Base-by-base conservation (phyloP, 2,113 vertebrate species). In the Pelodiscus sinensis region DNA sequence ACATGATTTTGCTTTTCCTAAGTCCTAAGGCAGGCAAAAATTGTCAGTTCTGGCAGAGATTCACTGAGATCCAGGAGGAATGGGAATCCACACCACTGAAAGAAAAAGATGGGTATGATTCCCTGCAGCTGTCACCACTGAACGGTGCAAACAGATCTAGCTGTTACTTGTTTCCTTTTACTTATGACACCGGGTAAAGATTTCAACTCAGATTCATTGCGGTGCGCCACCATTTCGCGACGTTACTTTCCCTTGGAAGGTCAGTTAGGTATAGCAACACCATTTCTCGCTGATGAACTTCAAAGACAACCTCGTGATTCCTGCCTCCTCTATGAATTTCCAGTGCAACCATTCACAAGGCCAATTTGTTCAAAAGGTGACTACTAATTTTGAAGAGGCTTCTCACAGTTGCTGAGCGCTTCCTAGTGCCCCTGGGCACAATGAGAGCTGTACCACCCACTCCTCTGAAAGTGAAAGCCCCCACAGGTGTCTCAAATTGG, bases 61-160 rank as follows among this genome's bases (percentile, higher is more conserved):
- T 92, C 88, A 81, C 84, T 87, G 29, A 87, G 52, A 87, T 83
- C 81, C 60, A 87, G 82, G 65, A 82, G 87, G 44, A 87, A 84
- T 29, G 89, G 62, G 51, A 92, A 79, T 71, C n/a, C 79, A 81
- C 56, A 87, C 62, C 83, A 85, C 82, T 95, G 90, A 95, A 96
- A 96, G 93, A 81, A 92, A 96, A 96, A 96, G 92, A 12, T 25
- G 38, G 15, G 12, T 25, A 25, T 50, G 44, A 25, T 77, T 8
- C 44, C 38, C 73, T 77, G 12, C 7, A 77, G 38, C 24, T 44
- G 44, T 44, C 38, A 8, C n/a, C n/a, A 35, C 4, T 77, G 73
- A 77, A 50, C 13, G 6, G 44, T 27, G 11, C 24, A 77, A 77
- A 77, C 38, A 77, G 38, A 77, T 77, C 22, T 24, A 50, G 38